These are phyloP conservation scores for Bolborhynchus lineola DNA, from an alignment of 2,113 vertebrate genomes.

Conservation along the genomic window DNA sequence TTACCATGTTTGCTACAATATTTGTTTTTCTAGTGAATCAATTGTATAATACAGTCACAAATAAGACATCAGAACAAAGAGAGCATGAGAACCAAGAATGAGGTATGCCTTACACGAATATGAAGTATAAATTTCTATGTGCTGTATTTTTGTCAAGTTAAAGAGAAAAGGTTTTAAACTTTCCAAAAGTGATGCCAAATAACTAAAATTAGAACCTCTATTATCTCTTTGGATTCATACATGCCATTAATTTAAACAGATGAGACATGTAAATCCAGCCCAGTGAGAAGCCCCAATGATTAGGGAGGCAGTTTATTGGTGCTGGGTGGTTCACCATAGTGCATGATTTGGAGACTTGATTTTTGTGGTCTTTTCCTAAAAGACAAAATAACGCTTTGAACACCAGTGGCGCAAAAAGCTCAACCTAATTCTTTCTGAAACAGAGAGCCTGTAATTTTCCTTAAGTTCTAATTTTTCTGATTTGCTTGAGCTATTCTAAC, in stretches of 20 bases:
- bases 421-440: neutral
- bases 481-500: neutral
- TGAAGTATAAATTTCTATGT: neutral
- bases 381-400: neutral
- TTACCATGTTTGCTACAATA: neutral
- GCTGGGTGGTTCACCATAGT: neutral
- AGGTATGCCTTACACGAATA: neutral
- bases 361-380: neutral
- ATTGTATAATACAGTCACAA: neutral
- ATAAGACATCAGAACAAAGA: neutral
- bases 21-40: neutral
- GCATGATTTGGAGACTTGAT: neutral
- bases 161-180: neutral
- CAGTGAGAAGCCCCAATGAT: neutral
- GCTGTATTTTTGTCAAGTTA: neutral
- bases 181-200: neutral
- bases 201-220: neutral
- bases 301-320: neutral
- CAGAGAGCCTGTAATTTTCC: neutral
- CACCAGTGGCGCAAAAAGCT: neutral
- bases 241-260: neutral
- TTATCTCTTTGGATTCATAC: neutral
- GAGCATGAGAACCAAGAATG: neutral
- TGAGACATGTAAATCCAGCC: neutral
- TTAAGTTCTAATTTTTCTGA: neutral